Percentiles rank a stretch among this genome's conserved stretches.
These are phyloP conservation scores for Picathartes gymnocephalus DNA, from an alignment of 2,113 vertebrate species.

Conservation along the genomic window DNA sequence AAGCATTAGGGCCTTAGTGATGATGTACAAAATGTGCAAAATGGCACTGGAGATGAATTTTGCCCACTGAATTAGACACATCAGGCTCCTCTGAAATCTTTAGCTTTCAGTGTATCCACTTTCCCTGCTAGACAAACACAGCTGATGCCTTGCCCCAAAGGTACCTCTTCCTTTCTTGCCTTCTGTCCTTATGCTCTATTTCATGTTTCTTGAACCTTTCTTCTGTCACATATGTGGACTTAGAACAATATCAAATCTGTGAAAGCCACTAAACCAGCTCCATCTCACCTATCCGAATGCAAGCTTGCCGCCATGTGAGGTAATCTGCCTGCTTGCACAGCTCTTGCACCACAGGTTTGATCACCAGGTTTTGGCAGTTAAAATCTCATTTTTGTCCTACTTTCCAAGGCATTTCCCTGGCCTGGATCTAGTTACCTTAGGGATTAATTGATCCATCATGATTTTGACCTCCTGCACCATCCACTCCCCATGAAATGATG, in stretches of 20 bases:
- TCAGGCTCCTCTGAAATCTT: neutral
- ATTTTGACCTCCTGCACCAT: conserved; percentile 57
- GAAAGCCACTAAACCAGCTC: neutral
- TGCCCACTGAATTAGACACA: neutral
- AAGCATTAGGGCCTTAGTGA: neutral
- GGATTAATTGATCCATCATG: conserved; percentile 64
- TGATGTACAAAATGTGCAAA: neutral
- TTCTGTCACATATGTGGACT: neutral
- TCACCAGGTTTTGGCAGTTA: neutral
- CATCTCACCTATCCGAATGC: neutral
- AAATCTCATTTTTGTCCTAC: neutral
- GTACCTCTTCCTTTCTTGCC: neutral
- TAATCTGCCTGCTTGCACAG: neutral
- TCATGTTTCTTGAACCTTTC: neutral
- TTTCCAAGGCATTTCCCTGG: conserved; percentile 20
- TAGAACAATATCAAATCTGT: neutral
- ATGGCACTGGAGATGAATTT: neutral
- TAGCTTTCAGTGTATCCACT: neutral
- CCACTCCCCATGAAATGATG: conserved; percentile 55
- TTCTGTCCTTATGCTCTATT: neutral
- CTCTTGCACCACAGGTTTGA: neutral
- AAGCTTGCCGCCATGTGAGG: neutral
- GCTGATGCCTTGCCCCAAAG: neutral
- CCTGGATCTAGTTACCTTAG: conserved; percentile 51
- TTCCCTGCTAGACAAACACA: neutral